Conservation (phyloP, 2,797 vertebrate genomes). For the Gymnodraco acuticeps region DNA sequence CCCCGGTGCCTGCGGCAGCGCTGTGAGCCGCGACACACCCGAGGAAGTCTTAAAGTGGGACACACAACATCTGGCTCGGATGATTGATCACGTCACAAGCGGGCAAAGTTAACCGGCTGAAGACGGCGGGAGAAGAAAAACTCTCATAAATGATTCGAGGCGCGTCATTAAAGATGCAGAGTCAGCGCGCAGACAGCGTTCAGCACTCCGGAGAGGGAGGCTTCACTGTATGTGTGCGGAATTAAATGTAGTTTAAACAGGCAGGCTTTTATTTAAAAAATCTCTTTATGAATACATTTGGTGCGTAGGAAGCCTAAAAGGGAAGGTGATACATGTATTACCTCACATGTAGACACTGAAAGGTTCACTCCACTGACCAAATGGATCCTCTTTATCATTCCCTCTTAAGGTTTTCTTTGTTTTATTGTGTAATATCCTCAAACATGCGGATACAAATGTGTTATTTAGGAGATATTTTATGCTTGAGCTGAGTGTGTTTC, state of each 20-base stretch:
- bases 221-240: neutral
- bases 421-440: neutral
- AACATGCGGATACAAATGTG: neutral
- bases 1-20: neutral
- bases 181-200: conserved; percentile 39
- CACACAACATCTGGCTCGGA: conserved; percentile 70
- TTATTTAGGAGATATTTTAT: neutral
- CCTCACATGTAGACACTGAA: neutral
- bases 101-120: conserved; percentile 61
- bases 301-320: neutral
- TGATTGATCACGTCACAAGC: conserved; percentile 77
- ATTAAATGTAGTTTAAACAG: neutral
- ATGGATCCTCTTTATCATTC: neutral
- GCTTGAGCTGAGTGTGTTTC: neutral
- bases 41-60: conserved; percentile 56
- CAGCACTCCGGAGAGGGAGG: conserved; percentile 35
- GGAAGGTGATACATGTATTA: neutral
- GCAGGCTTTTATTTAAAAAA: neutral
- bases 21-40: neutral
- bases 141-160: conserved; percentile 74
- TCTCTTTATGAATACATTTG: neutral
- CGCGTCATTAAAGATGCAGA: conserved; percentile 69
- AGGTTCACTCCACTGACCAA: neutral
- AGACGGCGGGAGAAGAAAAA: conserved; percentile 68
- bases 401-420: neutral